Evolutionary conservation across 2,888 invertebrate genomes (phyloP).

Genomic region (Clistopyga incitator): DNA sequence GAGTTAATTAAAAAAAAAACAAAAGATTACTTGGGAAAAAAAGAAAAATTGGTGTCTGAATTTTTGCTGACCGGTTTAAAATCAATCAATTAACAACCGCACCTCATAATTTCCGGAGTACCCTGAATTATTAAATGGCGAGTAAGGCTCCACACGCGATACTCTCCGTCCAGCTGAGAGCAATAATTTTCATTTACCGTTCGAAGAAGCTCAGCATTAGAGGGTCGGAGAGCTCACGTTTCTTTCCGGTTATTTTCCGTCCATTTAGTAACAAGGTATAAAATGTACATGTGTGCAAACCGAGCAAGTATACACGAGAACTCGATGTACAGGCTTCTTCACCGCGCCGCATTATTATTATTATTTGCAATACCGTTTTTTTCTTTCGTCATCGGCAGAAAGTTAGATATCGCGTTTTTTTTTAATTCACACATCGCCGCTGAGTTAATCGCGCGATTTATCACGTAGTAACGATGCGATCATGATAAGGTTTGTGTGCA

Average conservation of each 20-base stretch:
- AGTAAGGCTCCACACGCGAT: not conserved
- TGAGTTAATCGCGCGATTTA: slow-evolving; percentile 49
- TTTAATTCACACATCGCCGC: slow-evolving; percentile 26
- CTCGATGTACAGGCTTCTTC: not conserved
- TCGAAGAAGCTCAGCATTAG: slow-evolving; percentile 14
- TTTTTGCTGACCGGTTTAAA: not conserved
- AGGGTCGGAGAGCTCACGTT: slow-evolving; percentile 16
- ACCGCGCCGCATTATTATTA: not conserved
- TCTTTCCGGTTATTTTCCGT: slow-evolving; percentile 52
- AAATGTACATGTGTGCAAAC: slow-evolving; percentile 8
- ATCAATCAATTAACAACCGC: not conserved
- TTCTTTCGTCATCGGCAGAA: slow-evolving; percentile 38
- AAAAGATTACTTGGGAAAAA: no score
- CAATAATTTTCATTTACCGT: slow-evolving; percentile 18
- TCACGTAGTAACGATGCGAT: slow-evolving; percentile 61
- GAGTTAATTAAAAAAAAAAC: no score
- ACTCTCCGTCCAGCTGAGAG: not conserved
- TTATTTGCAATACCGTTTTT: slow-evolving; percentile 35
- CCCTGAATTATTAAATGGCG: not conserved
- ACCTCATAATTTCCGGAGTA: not conserved
- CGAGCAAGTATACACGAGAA: not conserved
- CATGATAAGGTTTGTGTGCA: slow-evolving; percentile 55
- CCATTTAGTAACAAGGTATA: not conserved
- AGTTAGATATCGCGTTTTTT: slow-evolving; percentile 35
- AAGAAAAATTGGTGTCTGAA: no score